A percentile compares a stretch with the other conserved stretches of the same genome.
Evolutionary conservation across 2,888 invertebrate species (phyloP).

Genomic region (Polia nebulosa): DNA sequence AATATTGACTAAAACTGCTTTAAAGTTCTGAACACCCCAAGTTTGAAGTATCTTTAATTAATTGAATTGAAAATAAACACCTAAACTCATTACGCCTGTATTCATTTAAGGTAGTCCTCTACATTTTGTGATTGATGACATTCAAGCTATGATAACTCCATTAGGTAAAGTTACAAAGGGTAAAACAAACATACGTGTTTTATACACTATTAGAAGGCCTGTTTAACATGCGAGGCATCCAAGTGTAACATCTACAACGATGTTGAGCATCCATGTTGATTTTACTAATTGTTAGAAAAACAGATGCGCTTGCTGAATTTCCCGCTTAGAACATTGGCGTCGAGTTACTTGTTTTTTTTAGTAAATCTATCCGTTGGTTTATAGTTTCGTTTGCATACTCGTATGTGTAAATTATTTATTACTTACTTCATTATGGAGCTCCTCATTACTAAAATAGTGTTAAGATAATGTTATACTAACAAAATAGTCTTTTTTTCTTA

Average conservation of each 20-base stretch:
- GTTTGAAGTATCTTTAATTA: conserved; percentile 11
- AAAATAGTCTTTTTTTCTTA: too few relatives aligned
- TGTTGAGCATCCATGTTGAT: conserved; percentile 36
- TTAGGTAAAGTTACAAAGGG: not conserved
- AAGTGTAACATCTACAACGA: conserved; percentile 15
- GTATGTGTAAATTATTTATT: not conserved
- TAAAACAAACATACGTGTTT: not conserved
- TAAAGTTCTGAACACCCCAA: not conserved
- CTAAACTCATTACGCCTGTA: too few relatives aligned
- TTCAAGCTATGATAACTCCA: not conserved
- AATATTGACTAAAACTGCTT: conserved; percentile 14
- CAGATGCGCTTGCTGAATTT: conserved; percentile 12
- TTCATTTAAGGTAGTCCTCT: not conserved
- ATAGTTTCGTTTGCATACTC: not conserved
- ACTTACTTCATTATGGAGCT: too few relatives aligned
- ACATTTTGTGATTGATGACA: not conserved
- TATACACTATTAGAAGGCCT: not conserved
- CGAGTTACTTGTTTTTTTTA: not conserved
- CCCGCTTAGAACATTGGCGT: conserved; percentile 10
- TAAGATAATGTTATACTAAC: too few relatives aligned
- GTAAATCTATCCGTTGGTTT: not conserved
- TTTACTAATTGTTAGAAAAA: conserved; percentile 49
- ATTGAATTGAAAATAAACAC: not conserved
- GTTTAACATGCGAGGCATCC: conserved; percentile 32
- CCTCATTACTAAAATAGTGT: too few relatives aligned